These are phyloP conservation scores for Passer montanus DNA, from an alignment of 2,113 vertebrate genomes.

Conservation along the genomic window DNA sequence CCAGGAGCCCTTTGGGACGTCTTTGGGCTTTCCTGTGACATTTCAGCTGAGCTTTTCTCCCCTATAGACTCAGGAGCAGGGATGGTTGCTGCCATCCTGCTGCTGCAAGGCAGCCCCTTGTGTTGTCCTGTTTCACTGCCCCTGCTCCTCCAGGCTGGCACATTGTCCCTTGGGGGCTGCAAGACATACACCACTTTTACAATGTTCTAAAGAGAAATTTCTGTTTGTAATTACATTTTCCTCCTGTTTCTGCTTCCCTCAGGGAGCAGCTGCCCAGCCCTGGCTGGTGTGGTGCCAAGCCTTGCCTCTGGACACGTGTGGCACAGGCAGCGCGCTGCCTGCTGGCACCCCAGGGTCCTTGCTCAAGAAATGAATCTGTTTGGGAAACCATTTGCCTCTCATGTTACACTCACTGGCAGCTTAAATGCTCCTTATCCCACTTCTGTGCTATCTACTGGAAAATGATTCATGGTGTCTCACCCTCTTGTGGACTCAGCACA, in stretches of 20 bases:
- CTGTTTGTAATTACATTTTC: neutral
- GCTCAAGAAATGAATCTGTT: neutral
- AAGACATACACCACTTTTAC: fast-evolving
- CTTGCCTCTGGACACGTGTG: fast-evolving
- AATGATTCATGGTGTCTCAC: neutral
- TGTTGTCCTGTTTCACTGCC: neutral
- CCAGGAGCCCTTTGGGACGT: neutral
- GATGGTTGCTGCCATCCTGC: fast-evolving
- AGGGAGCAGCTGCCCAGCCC: neutral
- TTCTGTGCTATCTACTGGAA: neutral
- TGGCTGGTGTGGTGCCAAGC: neutral
- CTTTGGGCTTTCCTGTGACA: neutral
- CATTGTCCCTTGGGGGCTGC: fast-evolving
- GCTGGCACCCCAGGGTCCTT: neutral
- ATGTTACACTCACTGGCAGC: neutral
- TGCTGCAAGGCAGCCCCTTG: neutral
- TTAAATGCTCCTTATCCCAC: neutral
- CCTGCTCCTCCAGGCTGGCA: neutral
- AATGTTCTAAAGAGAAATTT: neutral
- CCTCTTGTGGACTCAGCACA: neutral
- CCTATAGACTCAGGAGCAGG: fast-evolving
- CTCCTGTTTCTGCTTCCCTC: neutral
- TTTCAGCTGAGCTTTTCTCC: neutral
- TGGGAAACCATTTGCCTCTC: neutral
- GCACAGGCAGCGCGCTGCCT: fast-evolving